phyloP scores from a whole-genome alignment of 2,797 vertebrate species.

The Phrynocephalus vlangalii region DNA sequence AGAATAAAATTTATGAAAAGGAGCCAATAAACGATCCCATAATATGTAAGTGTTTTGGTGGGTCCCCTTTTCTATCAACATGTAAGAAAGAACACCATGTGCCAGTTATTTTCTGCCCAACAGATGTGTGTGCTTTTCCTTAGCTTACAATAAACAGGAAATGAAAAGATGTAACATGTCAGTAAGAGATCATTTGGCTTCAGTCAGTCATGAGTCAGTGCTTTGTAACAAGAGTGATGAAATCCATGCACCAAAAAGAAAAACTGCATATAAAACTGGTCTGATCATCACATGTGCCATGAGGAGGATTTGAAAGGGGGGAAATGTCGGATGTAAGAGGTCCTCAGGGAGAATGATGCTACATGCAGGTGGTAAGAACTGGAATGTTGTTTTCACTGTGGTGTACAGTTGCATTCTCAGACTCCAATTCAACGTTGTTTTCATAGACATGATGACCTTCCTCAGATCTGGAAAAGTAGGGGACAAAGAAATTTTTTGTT shows the following conservation, averaged over 20 bases:
- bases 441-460: conserved; percentile 74
- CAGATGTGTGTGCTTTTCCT: not conserved
- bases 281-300: not conserved
- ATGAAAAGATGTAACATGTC: not conserved
- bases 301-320: not conserved
- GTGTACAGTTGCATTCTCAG: conserved; percentile 63
- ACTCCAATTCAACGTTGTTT: conserved; percentile 69
- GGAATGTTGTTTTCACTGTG: conserved; percentile 60
- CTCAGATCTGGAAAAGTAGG: conserved; percentile 67
- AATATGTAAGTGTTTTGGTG: not conserved
- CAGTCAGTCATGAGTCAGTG: not conserved
- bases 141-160: not conserved
- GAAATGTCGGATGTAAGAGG: rapidly evolving
- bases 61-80: not conserved
- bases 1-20: not conserved
- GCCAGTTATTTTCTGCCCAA: not conserved
- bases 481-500: not conserved
- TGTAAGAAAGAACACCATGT: too few relatives aligned
- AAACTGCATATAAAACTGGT: not conserved
- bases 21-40: not conserved
- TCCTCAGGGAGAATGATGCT: not conserved
- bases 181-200: not conserved
- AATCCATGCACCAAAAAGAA: not conserved
- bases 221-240: not conserved
- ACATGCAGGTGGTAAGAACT: conserved; percentile 78